Base-by-base conservation (phyloP, 1,140 invertebrate genomes). In the Agrilus planipennis region DNA sequence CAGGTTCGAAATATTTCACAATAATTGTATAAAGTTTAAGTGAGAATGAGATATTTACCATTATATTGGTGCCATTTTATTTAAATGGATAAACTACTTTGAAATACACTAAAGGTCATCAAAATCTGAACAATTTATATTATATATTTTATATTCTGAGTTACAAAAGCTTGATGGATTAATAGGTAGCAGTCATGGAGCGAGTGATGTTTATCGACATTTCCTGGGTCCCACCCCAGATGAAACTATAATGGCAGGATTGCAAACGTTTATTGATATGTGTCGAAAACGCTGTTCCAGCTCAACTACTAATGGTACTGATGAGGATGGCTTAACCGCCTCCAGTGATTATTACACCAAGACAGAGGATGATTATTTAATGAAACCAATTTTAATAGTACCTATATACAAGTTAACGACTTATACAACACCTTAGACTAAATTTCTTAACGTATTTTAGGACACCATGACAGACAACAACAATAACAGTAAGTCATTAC, bases 221-320 rank as follows among this genome's bases (percentile, higher is more conserved):
- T 23, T 56, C 25, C 40, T 56, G 18, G 52, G 52, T 1, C 52
- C 50, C 7, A 56, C 52, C 11, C 44, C 50, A 2, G 54, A 56
- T 18, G 54, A 56, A 29, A 45, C 52, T 2, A 47, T 56, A 35
- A 34, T 56, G 19, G 50, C 47, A 11, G 50, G 50, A 9, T 41
- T 56, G 2, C 34, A 40, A 12, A 42, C 47, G 6, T 23, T 54
- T 11, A 44, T 52, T 12, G 45, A 52, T 18, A 25, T 42, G 21
- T 46, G 44, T 21, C 22, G 32, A 25, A 25, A n/a, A 25, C n/a
- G n/a, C n/a, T n/a, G n/a, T n/a, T n/a, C n/a, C n/a, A n/a, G n/a
- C n/a, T n/a, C n/a, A n/a, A n/a, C n/a, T n/a, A n/a, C n/a, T n/a
- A n/a, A n/a, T n/a, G n/a, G n/a, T n/a, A n/a, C n/a, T n/a, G n/a